phyloP scores from a whole-genome alignment of 2,797 vertebrate species.

The Podarcis siculus region DNA sequence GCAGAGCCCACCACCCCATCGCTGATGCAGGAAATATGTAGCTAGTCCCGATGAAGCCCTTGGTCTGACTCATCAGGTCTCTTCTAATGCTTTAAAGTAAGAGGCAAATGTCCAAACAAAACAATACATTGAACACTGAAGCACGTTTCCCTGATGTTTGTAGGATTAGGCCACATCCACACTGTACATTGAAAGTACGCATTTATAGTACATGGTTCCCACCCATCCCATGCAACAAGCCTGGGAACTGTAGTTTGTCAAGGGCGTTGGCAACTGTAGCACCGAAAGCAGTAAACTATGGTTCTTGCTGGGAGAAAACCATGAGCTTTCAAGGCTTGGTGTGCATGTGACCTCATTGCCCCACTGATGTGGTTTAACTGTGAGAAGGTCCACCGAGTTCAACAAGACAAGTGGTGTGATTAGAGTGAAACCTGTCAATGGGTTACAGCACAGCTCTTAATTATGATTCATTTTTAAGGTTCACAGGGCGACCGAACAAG shows the following conservation, averaged over 20 bases:
- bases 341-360: background rate
- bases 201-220: too few relatives aligned
- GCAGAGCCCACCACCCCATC: too few relatives aligned
- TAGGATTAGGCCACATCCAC: background rate
- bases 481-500: constrained; percentile 18
- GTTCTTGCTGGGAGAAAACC: too few relatives aligned
- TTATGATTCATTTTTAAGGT: constrained; percentile 15
- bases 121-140: background rate
- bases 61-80: background rate
- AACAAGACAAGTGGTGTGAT: constrained; percentile 10
- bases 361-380: background rate
- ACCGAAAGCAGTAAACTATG: too few relatives aligned
- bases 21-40: background rate
- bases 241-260: too few relatives aligned
- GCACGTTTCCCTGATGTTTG: background rate
- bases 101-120: background rate
- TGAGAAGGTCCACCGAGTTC: background rate
- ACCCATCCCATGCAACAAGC: too few relatives aligned
- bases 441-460: background rate
- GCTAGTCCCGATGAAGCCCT: background rate
- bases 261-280: too few relatives aligned
- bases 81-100: background rate
- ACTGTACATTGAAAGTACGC: too few relatives aligned
- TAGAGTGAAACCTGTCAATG: background rate
- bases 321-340: too few relatives aligned